Conservation (phyloP, 2,888 invertebrate species). For the Aleiodes alternator region DNA sequence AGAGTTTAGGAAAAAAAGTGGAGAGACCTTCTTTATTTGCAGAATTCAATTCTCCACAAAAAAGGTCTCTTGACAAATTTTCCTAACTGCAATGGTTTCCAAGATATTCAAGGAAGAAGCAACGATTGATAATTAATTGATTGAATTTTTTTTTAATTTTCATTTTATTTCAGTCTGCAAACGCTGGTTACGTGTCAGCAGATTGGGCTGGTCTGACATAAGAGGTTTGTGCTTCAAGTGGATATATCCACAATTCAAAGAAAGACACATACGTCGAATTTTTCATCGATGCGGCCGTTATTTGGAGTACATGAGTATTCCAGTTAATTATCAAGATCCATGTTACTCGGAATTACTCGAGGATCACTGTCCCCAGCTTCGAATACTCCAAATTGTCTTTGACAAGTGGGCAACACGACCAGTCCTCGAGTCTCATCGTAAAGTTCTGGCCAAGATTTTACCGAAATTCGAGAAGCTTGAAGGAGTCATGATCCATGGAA, state of each 20-base stretch:
- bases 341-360: background rate
- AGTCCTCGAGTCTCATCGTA: background rate
- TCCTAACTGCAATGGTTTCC: too few species aligned
- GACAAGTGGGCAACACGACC: slow-evolving; percentile 9
- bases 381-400: background rate
- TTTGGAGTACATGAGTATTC: background rate
- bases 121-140: background rate
- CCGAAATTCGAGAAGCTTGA: background rate
- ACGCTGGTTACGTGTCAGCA: background rate
- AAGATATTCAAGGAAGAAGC: background rate
- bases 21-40: too few species aligned
- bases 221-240: background rate
- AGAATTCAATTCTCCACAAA: background rate
- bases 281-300: background rate
- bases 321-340: background rate
- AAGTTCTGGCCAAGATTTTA: background rate
- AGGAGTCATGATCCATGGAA: background rate
- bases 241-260: background rate
- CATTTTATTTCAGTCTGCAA: slow-evolving; percentile 10
- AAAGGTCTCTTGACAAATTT: background rate
- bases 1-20: too few species aligned
- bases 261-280: background rate
- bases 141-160: background rate
- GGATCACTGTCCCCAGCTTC: slow-evolving; percentile 1
- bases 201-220: slow-evolving; percentile 5